Percentiles rank a stretch among this genome's conserved stretches.
Conservation (phyloP, 2,113 vertebrate genomes). For the Dipodomys spectabilis region DNA sequence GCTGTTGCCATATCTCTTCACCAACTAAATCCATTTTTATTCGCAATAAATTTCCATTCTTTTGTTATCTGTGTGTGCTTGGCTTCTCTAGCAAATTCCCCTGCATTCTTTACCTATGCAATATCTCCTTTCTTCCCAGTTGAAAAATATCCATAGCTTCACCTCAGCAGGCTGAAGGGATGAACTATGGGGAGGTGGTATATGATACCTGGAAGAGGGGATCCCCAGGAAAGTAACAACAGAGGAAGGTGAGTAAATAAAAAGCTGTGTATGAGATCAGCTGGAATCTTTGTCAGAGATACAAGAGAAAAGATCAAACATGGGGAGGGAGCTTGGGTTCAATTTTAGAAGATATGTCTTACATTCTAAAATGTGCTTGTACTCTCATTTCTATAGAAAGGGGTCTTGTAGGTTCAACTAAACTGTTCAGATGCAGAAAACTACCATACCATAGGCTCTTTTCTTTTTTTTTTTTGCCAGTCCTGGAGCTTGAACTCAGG, state of each 20-base stretch:
- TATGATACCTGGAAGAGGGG: conserved; percentile 1
- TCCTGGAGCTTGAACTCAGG: too few relatives aligned
- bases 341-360: not conserved
- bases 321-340: not conserved
- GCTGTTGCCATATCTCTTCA: not conserved
- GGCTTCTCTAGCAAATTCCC: not conserved
- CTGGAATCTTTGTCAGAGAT: conserved; percentile 12
- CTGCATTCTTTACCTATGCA: not conserved
- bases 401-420: not conserved
- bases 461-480: too few relatives aligned
- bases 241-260: conserved; percentile 23
- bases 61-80: not conserved
- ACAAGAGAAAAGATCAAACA: not conserved
- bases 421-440: not conserved
- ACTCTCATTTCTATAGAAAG: not conserved
- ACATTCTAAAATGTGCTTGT: not conserved
- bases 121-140: not conserved
- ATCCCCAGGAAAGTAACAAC: not conserved
- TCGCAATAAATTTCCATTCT: conserved; percentile 33
- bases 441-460: not conserved
- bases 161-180: conserved; percentile 1
- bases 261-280: not conserved
- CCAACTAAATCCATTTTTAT: conserved; percentile 31
- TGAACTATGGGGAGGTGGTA: not conserved
- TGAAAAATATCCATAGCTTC: conserved; percentile 49